These are phyloP conservation scores for Heteromurus nitidus DNA, from an alignment of 2,888 invertebrate genomes.

Conservation along the genomic window DNA sequence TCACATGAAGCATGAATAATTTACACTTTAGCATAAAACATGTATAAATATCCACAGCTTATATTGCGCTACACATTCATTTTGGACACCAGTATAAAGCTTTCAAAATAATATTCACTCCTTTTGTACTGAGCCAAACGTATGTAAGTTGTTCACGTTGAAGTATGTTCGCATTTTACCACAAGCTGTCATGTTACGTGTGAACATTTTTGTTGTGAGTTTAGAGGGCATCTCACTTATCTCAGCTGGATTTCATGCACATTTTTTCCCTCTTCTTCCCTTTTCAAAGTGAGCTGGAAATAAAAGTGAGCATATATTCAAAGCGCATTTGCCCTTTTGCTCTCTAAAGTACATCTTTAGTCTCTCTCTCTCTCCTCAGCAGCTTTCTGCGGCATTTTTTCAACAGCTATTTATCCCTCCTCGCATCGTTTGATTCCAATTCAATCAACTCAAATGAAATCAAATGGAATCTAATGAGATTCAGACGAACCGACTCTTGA, in stretches of 20 bases:
- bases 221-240: conserved; percentile 56
- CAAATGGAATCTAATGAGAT: conserved; percentile 40
- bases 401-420: conserved; percentile 41
- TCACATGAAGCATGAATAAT: conserved; percentile 29
- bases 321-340: neutral
- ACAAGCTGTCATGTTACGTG: conserved; percentile 56
- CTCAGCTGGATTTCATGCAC: conserved; percentile 55
- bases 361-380: too few species aligned
- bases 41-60: too few species aligned
- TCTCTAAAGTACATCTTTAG: conserved; percentile 9
- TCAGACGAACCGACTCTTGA: conserved; percentile 37
- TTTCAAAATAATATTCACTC: too few species aligned
- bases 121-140: conserved; percentile 8
- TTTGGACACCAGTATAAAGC: too few species aligned
- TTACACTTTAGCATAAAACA: too few species aligned
- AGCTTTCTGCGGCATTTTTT: conserved; percentile 46
- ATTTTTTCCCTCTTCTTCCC: conserved; percentile 12
- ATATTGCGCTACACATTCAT: too few species aligned
- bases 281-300: conserved; percentile 8
- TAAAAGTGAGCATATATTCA: neutral
- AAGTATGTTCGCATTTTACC: conserved; percentile 47
- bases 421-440: conserved; percentile 56
- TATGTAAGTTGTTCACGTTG: too few species aligned
- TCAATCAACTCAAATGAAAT: conserved; percentile 52
- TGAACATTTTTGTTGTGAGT: conserved; percentile 48